phyloP scores from a whole-genome alignment of 2,113 vertebrate genomes.

The Lamprotornis superbus region DNA sequence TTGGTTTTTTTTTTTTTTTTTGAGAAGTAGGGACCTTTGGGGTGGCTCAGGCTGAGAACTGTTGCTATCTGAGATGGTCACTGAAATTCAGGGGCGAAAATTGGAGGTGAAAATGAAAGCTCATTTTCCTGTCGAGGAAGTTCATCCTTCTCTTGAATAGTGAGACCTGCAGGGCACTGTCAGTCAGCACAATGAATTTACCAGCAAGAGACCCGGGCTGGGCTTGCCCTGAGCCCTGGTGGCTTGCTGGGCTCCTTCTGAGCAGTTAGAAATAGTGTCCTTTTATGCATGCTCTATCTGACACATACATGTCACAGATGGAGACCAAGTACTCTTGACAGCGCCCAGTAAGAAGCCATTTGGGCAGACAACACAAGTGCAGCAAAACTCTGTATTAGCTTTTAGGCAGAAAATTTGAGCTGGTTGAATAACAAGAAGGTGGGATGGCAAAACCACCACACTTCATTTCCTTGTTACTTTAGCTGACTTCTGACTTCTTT shows the following conservation, averaged over 20 bases:
- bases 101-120: not conserved
- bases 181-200: not conserved
- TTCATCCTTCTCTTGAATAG: not conserved
- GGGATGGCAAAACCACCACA: not conserved
- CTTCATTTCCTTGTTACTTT: not conserved
- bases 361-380: not conserved
- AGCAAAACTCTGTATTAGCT: not conserved
- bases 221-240: not conserved
- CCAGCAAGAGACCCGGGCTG: not conserved
- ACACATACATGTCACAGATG: not conserved
- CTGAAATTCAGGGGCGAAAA: not conserved
- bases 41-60: not conserved
- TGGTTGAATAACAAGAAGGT: not conserved
- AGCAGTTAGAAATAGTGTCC: not conserved
- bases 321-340: not conserved
- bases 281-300: not conserved
- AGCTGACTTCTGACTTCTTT: not conserved
- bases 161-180: not conserved
- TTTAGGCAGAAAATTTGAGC: not conserved
- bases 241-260: not conserved
- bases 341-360: not conserved
- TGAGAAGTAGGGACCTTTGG: not conserved
- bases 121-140: not conserved
- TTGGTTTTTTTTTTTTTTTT: too few relatives aligned
- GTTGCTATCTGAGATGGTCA: not conserved